Base-by-base conservation (phyloP, 2,113 vertebrate genomes). In the Channa argus region DNA sequence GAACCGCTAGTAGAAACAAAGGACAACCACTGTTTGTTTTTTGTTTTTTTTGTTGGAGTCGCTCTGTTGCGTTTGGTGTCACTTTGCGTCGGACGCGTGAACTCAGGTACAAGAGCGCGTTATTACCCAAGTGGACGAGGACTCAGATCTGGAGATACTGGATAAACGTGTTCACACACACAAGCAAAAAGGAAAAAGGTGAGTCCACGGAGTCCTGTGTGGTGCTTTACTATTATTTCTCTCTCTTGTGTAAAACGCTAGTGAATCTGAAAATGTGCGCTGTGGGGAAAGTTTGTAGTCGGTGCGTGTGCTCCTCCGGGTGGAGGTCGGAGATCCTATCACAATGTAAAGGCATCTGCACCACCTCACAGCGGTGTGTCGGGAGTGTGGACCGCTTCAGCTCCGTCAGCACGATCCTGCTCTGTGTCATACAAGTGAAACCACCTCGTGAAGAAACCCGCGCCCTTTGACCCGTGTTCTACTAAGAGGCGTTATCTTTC, bases 111-210 rank as follows among this genome's bases (percentile, higher is more conserved):
- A 38, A 12, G 5, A 5, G 7, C 6, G 5, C 41, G 5, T 10
- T 60, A 15, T 71, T 47, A 33, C 7, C 12, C 24, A 8, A 8
- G 54, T 55, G 34, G 63, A 54, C 36, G n/a, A 45, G 24, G 41
- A 71, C 49, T 53, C 13, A 7, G 1, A 38, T 10, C 80, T 73
- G 75, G 83, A 82, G 64, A 55, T 74, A 83, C 79, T 58, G 50
- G 78, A 62, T 13, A 5, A 55, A 53, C 64, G 14, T 45, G 64
- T 58, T 80, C 38, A 36, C 5, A 15, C 6, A 7, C 49, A 8
- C 24, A 24, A 1, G 24, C 24, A 24, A 24, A 24, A 24, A 24
- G 24, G 24, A 24, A 24, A 39, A 83, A 82, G 56, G 84, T 88
- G 52, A 84, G 85, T 76, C 61, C 5, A 10, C 0, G 0, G 2